Base-by-base conservation (phyloP, 2,888 invertebrate genomes). In the Tigriopus californicus region DNA sequence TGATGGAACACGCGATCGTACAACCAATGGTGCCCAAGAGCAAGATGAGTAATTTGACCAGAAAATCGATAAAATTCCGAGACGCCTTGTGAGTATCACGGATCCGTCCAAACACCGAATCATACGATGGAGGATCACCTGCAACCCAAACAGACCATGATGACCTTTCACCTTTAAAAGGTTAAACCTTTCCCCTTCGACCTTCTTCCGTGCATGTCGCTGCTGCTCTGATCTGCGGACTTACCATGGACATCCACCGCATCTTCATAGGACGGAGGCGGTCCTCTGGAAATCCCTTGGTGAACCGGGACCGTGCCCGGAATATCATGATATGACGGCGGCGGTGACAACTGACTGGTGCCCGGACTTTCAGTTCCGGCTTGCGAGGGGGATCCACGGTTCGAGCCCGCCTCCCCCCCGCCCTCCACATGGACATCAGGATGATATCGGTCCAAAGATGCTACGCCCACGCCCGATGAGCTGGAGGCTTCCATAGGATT, bases 51-150 rank as follows among this genome's bases (percentile, higher is more conserved):
- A 56, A 20, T 22, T 58, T 58, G 58, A 41, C 41, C 12, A 58
- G 41, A 33, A 58, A 58, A 49, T 58, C 58, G n/a, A 58, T 49
- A 33, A 58, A 44, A 58, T 58, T 58, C 13, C 48, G 42, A 13
- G 58, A 58, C n/a, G 58, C 58, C 33, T 58, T 58, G 48, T 58
- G 58, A n/a, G 58, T 58, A 40, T 58, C 58, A 18, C 58, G 58
- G n/a, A 58, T 58, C 40, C 58, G 4, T 5, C 58, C 58, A 58
- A 58, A 58, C 10, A 58, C 33, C 15, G 58, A 58, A 33, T 58
- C 58, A 44, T 58, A 58, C 18, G 25, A 25, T 11, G 58, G 58
- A 1, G 58, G 58, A 40, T 58, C 58, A 25, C 48, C 57, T 57
- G 22, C 13, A 47, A 57, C 22, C 15, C 41, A 5, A 42, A 56